Percentiles rank a stretch among this genome's conserved stretches.
phyloP scores from a whole-genome alignment of 2,888 invertebrate species.

The Ectobius pallidus region DNA sequence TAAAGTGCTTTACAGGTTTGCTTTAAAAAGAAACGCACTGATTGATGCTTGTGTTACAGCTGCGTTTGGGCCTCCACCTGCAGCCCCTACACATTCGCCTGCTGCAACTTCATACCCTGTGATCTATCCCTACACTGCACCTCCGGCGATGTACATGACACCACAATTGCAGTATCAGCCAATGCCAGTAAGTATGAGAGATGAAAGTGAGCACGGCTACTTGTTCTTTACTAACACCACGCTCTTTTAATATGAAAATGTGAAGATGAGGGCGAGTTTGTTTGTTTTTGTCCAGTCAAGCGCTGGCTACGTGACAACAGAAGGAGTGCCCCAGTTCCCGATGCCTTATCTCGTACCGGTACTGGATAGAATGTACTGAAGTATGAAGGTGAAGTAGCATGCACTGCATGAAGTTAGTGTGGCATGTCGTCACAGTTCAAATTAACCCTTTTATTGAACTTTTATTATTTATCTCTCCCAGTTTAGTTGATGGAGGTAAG shows the following conservation, averaged over 20 bases:
- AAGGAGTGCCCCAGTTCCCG: slow-evolving; percentile 28
- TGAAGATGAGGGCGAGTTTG: neutral
- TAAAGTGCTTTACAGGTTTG: too few species aligned
- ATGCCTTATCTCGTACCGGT: slow-evolving; percentile 35
- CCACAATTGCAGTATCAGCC: slow-evolving; percentile 55
- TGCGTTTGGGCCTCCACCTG: slow-evolving; percentile 33
- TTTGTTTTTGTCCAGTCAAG: slow-evolving; percentile 23
- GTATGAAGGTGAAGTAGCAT: slow-evolving; percentile 21
- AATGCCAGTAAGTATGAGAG: slow-evolving; percentile 52
- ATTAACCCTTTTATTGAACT: too few species aligned
- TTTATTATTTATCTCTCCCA: too few species aligned
- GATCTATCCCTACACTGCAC: slow-evolving; percentile 55
- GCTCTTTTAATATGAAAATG: too few species aligned
- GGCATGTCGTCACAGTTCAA: too few species aligned
- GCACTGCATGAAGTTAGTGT: neutral
- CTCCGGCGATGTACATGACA: slow-evolving; percentile 53
- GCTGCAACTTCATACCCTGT: slow-evolving; percentile 44
- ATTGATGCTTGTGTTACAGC: too few species aligned
- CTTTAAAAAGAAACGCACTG: too few species aligned
- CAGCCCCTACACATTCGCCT: slow-evolving; percentile 40
- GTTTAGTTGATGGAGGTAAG: too few species aligned
- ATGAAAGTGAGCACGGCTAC: too few species aligned
- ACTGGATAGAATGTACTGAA: slow-evolving; percentile 36
- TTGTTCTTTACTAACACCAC: too few species aligned
- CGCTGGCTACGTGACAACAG: slow-evolving; percentile 22